Percentiles rank a stretch among this genome's conserved stretches.
Evolutionary conservation across 2,888 invertebrate genomes (phyloP).

Genomic region (Eristalis tenax): DNA sequence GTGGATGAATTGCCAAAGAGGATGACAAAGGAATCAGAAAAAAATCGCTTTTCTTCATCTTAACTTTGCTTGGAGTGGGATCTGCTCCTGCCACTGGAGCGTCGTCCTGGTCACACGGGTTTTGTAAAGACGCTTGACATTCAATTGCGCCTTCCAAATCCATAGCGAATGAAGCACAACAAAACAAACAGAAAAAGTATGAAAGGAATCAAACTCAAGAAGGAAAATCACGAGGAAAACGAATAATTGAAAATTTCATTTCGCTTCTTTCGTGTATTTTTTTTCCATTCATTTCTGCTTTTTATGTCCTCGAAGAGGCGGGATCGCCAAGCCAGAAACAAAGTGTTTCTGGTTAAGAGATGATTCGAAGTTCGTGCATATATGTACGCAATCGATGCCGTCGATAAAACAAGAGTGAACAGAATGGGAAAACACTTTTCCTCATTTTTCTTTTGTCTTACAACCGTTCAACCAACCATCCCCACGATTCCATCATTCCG

Average conservation of each 20-base stretch:
- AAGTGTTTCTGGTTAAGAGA: slow-evolving; percentile 55
- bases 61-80: slow-evolving; percentile 10
- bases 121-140: slow-evolving; percentile 54
- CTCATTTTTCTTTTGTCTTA: slow-evolving; percentile 24
- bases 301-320: slow-evolving; percentile 8
- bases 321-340: slow-evolving; percentile 27
- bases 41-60: slow-evolving; percentile 7
- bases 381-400: slow-evolving; percentile 51
- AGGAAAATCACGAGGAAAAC: slow-evolving; percentile 43
- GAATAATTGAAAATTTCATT: slow-evolving; percentile 68
- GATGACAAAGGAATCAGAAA: neutral
- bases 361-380: slow-evolving; percentile 51
- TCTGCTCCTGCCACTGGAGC: neutral
- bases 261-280: slow-evolving; percentile 21
- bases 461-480: neutral
- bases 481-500: neutral
- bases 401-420: slow-evolving; percentile 33
- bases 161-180: slow-evolving; percentile 36
- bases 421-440: slow-evolving; percentile 3
- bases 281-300: neutral
- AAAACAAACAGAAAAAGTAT: slow-evolving; percentile 13
- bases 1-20: slow-evolving; percentile 41
- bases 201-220: slow-evolving; percentile 6
- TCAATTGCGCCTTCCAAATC: slow-evolving; percentile 54
- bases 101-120: slow-evolving; percentile 54